Evolutionary conservation across 1,140 invertebrate species (phyloP).

Genomic region (Cepaea nemoralis): DNA sequence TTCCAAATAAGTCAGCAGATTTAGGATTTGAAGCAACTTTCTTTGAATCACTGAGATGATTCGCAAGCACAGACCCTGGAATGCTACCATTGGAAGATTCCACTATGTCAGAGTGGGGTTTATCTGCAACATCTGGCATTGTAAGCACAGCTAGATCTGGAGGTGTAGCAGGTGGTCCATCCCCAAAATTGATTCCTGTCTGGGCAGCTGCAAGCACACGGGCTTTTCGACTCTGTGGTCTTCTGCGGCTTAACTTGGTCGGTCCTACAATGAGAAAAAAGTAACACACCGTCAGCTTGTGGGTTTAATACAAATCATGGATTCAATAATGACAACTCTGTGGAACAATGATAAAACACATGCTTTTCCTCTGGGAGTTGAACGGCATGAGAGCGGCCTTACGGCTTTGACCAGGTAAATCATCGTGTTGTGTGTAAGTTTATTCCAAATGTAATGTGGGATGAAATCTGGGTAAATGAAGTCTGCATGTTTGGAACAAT

Average conservation of each 20-base stretch:
- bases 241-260: constrained; percentile 3
- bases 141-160: not conserved
- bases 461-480: too few species aligned
- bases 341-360: too few species aligned
- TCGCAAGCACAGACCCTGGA: not conserved
- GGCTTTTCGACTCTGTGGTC: constrained; percentile 38
- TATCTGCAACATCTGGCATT: not conserved
- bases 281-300: too few species aligned
- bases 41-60: not conserved
- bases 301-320: too few species aligned
- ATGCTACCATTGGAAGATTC: not conserved
- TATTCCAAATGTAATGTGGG: too few species aligned
- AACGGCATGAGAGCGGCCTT: too few species aligned
- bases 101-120: not conserved
- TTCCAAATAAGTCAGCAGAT: constrained; percentile 30
- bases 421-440: too few species aligned
- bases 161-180: not conserved
- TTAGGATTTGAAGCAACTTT: not conserved
- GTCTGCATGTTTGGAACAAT: too few species aligned
- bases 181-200: constrained; percentile 31
- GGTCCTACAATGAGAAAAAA: constrained; percentile 32
- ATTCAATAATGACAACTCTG: too few species aligned
- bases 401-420: too few species aligned
- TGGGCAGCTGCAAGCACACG: constrained; percentile 11
- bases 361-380: too few species aligned